Base-by-base conservation (phyloP, 2,113 vertebrate species). In the Numenius arquata region DNA sequence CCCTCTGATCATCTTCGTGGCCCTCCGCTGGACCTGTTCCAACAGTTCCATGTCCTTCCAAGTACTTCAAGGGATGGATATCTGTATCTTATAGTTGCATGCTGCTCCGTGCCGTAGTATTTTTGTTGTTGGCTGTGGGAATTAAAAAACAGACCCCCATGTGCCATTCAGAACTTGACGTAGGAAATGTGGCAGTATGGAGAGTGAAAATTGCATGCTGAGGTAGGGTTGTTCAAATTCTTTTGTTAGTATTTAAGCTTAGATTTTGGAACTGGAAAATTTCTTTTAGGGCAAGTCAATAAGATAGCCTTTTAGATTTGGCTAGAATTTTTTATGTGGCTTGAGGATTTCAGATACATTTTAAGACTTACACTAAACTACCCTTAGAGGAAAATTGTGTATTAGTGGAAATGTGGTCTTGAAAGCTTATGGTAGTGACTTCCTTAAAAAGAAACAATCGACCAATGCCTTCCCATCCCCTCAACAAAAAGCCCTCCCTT, bases 401-500 rank as follows among this genome's bases (percentile, higher is more conserved):
- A 4, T 45, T 45, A 16, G 29, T 50, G 21, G 16, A 61, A 75
- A 68, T 76, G 7, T 36, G 30, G 10, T 40, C 47, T 70, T 81
- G 32, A 81, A 58, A 41, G 1, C 1, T 65, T 38, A 55, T 6
- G 9, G 30, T 20, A 72, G 16, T 52, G 34, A 34, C 36, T 41
- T 30, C 16, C 75, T 48, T 15, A 0, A 36, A 68, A 43, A 32
- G 0, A 0, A 40, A 18, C 17, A 55, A 12, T 10, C 11, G 26
- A 45, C 10, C 9, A 62, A 23, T 11, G 12, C 0, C 3, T 6
- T 5, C 15, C 6, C 12, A 3, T 4, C 6, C 19, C 13, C 11
- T 1, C 26, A 38, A 5, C 2, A 27, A 45, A 70, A 71, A 55
- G 4, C 12, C 5, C 56, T 40, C 43, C 27, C 61, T 67, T 38